Conservation (phyloP, 37 sponge, comb jelly and placozoan genomes). For the Theonella swinhoei region DNA sequence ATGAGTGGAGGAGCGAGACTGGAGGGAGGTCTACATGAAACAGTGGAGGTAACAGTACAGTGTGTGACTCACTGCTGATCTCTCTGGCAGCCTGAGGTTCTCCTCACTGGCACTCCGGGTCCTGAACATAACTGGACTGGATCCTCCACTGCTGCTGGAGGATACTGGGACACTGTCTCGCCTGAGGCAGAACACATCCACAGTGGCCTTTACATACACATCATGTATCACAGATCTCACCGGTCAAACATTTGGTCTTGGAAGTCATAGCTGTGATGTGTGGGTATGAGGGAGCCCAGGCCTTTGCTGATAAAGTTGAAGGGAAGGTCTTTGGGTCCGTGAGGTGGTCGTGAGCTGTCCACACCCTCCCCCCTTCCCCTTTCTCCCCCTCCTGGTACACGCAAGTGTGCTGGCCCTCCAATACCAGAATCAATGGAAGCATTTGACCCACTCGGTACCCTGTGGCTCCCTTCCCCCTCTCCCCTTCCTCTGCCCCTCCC, state of each 20-base stretch:
- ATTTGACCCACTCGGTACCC: background rate
- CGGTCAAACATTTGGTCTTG: background rate
- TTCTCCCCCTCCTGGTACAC: background rate
- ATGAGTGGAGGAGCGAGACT: slow-evolving; percentile 47
- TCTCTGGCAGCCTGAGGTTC: slow-evolving; percentile 5
- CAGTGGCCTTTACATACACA: too few relatives aligned
- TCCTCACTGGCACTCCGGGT: slow-evolving; percentile 52
- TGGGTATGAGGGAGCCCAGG: background rate
- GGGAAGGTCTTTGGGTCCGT: background rate
- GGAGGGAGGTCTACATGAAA: background rate
- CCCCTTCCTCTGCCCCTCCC: background rate
- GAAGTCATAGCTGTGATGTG: background rate
- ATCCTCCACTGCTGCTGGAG: slow-evolving; percentile 34
- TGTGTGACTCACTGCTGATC: slow-evolving; percentile 38
- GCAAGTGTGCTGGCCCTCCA: too few relatives aligned
- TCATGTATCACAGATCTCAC: too few relatives aligned
- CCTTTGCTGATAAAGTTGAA: background rate
- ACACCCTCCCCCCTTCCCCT: background rate
- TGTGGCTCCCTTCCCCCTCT: too few relatives aligned
- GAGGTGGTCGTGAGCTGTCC: background rate
- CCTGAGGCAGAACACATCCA: background rate
- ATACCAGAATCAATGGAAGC: slow-evolving; percentile 30
- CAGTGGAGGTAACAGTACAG: background rate
- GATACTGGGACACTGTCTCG: slow-evolving; percentile 15
- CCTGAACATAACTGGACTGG: slow-evolving; percentile 5